A percentile compares a stretch with the other conserved stretches of the same genome.
Conservation (phyloP, 2,113 vertebrate species). For the Cryptotis parvus region DNA sequence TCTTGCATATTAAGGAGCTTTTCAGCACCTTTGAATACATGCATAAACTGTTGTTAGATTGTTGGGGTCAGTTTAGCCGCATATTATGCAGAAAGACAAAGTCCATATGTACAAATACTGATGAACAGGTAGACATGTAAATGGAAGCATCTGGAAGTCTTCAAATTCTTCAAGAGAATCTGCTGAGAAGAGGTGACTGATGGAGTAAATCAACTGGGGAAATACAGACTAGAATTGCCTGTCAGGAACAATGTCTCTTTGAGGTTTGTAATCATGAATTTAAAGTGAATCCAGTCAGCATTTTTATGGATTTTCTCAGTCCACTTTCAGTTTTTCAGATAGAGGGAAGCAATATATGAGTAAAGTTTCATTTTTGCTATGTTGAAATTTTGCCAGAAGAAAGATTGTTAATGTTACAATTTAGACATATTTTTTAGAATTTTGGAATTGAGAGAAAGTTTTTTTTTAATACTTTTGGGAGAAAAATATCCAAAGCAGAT, state of each 20-base stretch:
- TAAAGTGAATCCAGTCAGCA: constrained; percentile 37
- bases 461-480: constrained; percentile 48
- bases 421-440: constrained; percentile 72
- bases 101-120: neutral
- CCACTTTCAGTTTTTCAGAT: constrained; percentile 20
- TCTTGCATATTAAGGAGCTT: neutral
- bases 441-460: constrained; percentile 25
- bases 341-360: neutral
- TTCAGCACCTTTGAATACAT: neutral
- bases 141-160: neutral
- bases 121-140: neutral
- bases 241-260: constrained; percentile 1
- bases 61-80: neutral
- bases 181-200: neutral
- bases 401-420: constrained; percentile 32
- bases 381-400: constrained; percentile 54
- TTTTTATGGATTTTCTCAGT: constrained; percentile 34
- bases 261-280: constrained; percentile 48
- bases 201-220: neutral
- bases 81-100: neutral
- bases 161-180: neutral
- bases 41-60: neutral
- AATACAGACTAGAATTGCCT: neutral
- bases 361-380: neutral
- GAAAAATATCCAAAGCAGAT: constrained; percentile 13